phyloP scores from a whole-genome alignment of 2,888 invertebrate species.

The Eudemis profundana region DNA sequence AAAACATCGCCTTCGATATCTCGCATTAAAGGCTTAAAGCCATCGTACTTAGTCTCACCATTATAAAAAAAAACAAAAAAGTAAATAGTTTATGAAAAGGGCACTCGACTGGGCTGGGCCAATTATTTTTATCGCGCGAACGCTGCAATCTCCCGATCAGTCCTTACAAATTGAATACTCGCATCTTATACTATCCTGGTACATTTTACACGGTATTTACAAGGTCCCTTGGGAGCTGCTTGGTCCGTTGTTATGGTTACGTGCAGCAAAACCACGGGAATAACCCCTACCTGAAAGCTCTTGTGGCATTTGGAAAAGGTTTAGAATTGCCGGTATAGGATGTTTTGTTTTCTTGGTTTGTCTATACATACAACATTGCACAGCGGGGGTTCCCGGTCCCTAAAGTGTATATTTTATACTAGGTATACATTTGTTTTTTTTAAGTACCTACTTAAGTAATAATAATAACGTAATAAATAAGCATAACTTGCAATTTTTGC shows the following conservation, averaged over 20 bases:
- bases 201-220: conserved; percentile 76
- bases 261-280: conserved; percentile 9
- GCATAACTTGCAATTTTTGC: too few species aligned
- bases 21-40: conserved; percentile 52
- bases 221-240: conserved; percentile 68
- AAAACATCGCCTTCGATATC: conserved; percentile 48
- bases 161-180: conserved; percentile 48
- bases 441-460: not conserved
- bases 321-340: not conserved
- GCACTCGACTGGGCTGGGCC: conserved; percentile 52
- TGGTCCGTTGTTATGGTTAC: conserved; percentile 44
- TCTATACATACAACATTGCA: not conserved
- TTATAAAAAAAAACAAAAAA: conserved; percentile 63
- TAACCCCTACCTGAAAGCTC: not conserved
- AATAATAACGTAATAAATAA: too few species aligned
- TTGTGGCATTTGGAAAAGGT: not conserved
- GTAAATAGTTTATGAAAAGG: conserved; percentile 60
- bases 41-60: conserved; percentile 56
- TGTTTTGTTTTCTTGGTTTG: not conserved
- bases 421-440: too few species aligned
- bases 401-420: too few species aligned
- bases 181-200: conserved; percentile 67
- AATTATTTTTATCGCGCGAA: conserved; percentile 62
- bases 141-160: conserved; percentile 46
- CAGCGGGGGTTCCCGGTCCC: not conserved